Base-by-base conservation (phyloP, 2,888 invertebrate species). In the Harpagoxenus sublaevis region DNA sequence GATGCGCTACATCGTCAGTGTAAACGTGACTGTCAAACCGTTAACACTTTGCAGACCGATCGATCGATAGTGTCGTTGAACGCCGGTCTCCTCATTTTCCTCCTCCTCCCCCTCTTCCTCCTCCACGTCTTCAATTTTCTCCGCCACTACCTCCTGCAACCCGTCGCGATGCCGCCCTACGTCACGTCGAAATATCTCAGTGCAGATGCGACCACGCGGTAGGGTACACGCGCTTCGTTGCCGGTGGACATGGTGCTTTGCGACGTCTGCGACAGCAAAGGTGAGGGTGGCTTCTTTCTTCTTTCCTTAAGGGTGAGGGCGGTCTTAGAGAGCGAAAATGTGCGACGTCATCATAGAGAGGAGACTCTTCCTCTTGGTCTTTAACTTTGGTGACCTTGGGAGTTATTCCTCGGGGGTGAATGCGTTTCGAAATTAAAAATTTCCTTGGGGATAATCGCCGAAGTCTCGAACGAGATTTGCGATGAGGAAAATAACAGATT, bases 181-280 rank as follows among this genome's bases (percentile, higher is more conserved):
- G 84, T 73, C 74, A 84, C 23, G 23, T 23, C 84, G 78, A 83
- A 86, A 85, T 86, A 74, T 85, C 86, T 84, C 87, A 89, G 90
- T 90, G 83, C 88, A 71, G 85, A 87, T 86, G 89, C 84, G 86
- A 86, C 78, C 89, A 87, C 87, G 89, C 88, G 88, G 70, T 84
- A 86, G 84, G 88, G 86, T 87, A 88, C 87, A 87, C 87, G 66
- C 78, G 88, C 85, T 75, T 31, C 51, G n/a, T 78, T 62, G 15
- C 10, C 51, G 71, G 91, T 39, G 89, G 92, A 93, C 86, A 94
- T 94, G 94, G 94, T 94, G 60, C 90, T 94, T 75, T 94, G 94
- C 89, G 94, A 94, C 91, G 94, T 94, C 85, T 94, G 94, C 87
- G 93, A 94, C 84, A 92, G 90, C 86, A 94, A 94, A 90, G 90